Evolutionary conservation across 1,140 invertebrate genomes (phyloP).

Genomic region (Rhizoglyphus robini): DNA sequence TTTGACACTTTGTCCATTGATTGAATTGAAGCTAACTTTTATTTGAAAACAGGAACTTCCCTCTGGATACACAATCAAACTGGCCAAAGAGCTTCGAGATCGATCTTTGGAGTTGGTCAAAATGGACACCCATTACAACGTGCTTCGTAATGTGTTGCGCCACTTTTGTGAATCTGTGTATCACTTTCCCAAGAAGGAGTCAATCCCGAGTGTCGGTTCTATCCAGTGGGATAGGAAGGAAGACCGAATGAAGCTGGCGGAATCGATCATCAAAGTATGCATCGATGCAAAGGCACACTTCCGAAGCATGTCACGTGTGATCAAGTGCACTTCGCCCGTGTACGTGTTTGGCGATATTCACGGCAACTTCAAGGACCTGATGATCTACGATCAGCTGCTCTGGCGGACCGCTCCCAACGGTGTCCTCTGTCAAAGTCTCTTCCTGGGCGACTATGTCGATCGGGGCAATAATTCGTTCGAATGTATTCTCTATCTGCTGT

Average conservation of each 20-base stretch:
- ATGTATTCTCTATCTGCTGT: constrained; percentile 41
- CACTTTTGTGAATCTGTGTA: background rate
- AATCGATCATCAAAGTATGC: constrained; percentile 21
- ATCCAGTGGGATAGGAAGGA: constrained; percentile 15
- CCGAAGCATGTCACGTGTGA: background rate
- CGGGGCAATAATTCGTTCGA: constrained; percentile 46
- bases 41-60: background rate
- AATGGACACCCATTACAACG: background rate
- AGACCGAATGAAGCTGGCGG: constrained; percentile 18
- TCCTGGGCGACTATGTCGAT: constrained; percentile 54
- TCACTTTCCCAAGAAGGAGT: background rate
- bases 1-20: too few relatives aligned
- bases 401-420: constrained; percentile 46
- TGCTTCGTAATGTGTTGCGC: background rate
- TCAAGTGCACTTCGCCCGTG: constrained; percentile 36
- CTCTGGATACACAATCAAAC: background rate
- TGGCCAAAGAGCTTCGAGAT: background rate
- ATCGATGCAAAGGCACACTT: background rate
- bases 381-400: constrained; percentile 45
- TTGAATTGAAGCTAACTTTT: too few relatives aligned
- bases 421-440: constrained; percentile 39
- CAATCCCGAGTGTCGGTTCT: background rate
- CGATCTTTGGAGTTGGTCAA: background rate
- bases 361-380: constrained; percentile 45
- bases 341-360: constrained; percentile 45